Percentiles rank a stretch among this genome's conserved stretches.
These are phyloP conservation scores for Enhydra lutris DNA, from an alignment of 2,113 vertebrate species.

Conservation along the genomic window DNA sequence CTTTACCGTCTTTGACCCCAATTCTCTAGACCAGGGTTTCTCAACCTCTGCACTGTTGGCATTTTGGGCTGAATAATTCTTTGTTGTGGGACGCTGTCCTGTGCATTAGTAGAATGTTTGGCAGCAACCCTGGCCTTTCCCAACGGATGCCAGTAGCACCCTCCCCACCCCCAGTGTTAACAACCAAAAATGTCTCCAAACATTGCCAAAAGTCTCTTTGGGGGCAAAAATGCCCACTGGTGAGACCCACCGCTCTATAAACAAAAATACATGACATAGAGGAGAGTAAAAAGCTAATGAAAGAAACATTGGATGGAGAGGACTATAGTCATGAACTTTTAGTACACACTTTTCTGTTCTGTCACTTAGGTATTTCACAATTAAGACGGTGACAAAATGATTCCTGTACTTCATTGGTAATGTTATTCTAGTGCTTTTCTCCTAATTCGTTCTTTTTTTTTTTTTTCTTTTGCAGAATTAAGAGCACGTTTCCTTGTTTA, in stretches of 20 bases:
- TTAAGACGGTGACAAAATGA: slow-evolving; percentile 4
- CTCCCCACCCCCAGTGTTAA: background rate
- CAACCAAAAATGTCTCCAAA: slow-evolving; percentile 47
- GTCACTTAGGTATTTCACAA: background rate
- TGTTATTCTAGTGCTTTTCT: background rate
- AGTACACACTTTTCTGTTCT: background rate
- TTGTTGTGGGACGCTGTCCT: slow-evolving; percentile 42
- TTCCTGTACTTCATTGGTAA: slow-evolving; percentile 9
- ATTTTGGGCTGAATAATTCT: slow-evolving; percentile 51
- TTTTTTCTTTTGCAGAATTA: slow-evolving; percentile 83
- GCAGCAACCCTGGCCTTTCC: slow-evolving; percentile 31
- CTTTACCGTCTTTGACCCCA: slow-evolving; percentile 12
- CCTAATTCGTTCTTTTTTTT: slow-evolving; percentile 39
- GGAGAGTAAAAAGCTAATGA: background rate
- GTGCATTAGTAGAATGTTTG: slow-evolving; percentile 8
- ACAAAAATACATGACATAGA: background rate
- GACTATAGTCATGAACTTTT: background rate
- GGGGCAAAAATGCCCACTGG: background rate
- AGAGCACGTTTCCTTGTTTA: slow-evolving; percentile 83
- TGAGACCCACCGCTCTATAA: background rate
- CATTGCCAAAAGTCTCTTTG: slow-evolving; percentile 26
- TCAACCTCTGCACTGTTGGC: slow-evolving; percentile 50
- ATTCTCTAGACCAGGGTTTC: slow-evolving; percentile 46
- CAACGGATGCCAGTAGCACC: background rate
- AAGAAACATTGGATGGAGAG: background rate